These are phyloP conservation scores for Calameuta pallipes DNA, from an alignment of 2,888 invertebrate species.

Conservation along the genomic window DNA sequence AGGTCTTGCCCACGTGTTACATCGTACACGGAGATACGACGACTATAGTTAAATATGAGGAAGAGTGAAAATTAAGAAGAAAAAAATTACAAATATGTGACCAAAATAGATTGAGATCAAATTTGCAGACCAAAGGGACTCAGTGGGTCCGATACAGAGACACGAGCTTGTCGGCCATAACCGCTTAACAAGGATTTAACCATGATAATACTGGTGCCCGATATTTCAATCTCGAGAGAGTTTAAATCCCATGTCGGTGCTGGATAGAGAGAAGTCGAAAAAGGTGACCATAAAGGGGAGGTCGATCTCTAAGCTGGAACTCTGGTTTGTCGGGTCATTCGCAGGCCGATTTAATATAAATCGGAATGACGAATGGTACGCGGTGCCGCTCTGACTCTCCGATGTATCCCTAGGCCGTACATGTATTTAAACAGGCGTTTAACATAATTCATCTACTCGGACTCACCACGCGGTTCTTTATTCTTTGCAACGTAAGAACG, in stretches of 20 bases:
- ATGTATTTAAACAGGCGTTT: conserved; percentile 64
- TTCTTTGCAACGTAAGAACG: neutral
- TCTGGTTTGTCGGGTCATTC: conserved; percentile 49
- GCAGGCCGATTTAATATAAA: conserved; percentile 61
- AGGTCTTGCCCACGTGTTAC: neutral
- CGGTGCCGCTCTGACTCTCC: conserved; percentile 53
- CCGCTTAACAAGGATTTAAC: neutral
- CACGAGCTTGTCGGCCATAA: neutral
- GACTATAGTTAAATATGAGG: neutral
- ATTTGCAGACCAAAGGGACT: neutral
- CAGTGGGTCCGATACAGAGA: neutral
- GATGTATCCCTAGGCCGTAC: conserved; percentile 58
- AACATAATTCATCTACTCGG: conserved; percentile 62
- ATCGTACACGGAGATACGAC: neutral
- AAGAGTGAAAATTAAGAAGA: neutral
- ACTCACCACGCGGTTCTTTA: conserved; percentile 1
- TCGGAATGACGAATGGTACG: conserved; percentile 62
- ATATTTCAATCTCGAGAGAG: conserved; percentile 14
- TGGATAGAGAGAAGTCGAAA: neutral
- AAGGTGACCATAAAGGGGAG: conserved; percentile 10
- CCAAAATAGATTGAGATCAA: neutral
- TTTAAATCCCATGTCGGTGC: conserved; percentile 3
- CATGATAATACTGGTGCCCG: neutral
- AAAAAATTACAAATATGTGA: neutral
- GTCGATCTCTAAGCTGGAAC: conserved; percentile 12